Conservation (phyloP, 2,888 invertebrate genomes). For the Mycogona germanica region DNA sequence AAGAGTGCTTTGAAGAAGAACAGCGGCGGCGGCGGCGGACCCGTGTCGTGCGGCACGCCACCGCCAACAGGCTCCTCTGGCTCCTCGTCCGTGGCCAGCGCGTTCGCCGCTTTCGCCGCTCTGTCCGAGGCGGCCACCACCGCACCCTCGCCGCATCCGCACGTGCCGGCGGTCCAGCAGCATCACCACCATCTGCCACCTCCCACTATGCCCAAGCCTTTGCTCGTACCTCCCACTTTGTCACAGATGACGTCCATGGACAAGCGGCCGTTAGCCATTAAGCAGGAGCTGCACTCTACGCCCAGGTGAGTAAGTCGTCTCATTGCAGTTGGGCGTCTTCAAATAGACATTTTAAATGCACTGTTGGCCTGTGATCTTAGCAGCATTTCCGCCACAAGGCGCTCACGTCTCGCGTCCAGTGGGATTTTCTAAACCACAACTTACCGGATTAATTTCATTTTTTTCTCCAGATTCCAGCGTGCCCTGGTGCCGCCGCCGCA, state of each 20-base stretch:
- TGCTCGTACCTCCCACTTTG: conserved; percentile 2
- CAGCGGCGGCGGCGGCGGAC: too few relatives aligned
- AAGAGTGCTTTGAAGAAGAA: conserved; percentile 76
- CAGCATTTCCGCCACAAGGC: too few relatives aligned
- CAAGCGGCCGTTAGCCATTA: conserved; percentile 14
- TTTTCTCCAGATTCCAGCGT: conserved; percentile 53
- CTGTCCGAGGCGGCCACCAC: not conserved
- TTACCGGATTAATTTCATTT: conserved; percentile 22
- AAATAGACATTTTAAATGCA: not conserved
- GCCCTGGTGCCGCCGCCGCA: conserved; percentile 56
- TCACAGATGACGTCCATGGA: not conserved
- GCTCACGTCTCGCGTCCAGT: too few relatives aligned
- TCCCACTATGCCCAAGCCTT: conserved; percentile 17
- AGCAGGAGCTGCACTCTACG: conserved; percentile 16
- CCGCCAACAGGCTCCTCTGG: not conserved
- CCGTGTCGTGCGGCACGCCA: conserved; percentile 7
- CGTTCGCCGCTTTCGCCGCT: not conserved
- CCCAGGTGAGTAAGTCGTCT: conserved; percentile 12
- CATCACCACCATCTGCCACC: too few relatives aligned
- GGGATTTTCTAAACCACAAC: too few relatives aligned
- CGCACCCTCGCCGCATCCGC: not conserved
- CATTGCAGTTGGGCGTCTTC: not conserved
- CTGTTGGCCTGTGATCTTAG: too few relatives aligned
- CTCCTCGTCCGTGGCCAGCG: conserved; percentile 9
- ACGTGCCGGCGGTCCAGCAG: not conserved